Evolutionary conservation across 2,888 invertebrate genomes (phyloP), one percentile per base, ranked within the genome.

Genomic region (Nowickia ferox): DNA sequence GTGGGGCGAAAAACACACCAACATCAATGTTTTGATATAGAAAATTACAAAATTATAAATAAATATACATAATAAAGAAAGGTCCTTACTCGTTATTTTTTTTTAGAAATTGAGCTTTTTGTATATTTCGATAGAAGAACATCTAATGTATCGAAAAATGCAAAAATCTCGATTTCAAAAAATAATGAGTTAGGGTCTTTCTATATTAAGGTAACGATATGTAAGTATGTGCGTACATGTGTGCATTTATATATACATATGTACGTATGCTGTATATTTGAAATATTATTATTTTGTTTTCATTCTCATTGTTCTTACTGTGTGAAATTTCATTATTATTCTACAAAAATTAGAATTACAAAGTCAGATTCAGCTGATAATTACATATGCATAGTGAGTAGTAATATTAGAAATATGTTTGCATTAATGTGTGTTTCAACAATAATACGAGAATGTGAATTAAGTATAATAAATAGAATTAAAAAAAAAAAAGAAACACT

Each of bases 291-390:
- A 11, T 40, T 13, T 19, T 44, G 1, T 46, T 22, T 65, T 42
- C 9, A 17, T 63, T 44, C 11, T 38, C 46, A 51, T 65, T 71
- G 19, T 55, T 30, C 42, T 19, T 55, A 69, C 17, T 84, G 86
- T 86, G 86, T 86, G 81, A 84, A 86, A 84, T 68, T 80, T 80
- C 77, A 80, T 66, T 77, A 68, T 75, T 30, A 77, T n/a, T 77
- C 30, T 57, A 63, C 38, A 66, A 76, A 86, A 76, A 86, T 75
- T 78, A 61, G 78, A 66, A 82, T 76, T 66, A 76, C 78, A 87
- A 76, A 81, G 59, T 78, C 19, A 55, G 48, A 84, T 77, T 72
- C 69, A 87, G 75, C 48, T 46, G 65, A 79, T 79, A 79, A 79
- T 79, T 79, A 76, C 51, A 63, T 40, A 19, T 30, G 30, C 9